Percentiles rank a stretch among this genome's conserved stretches.
Conservation (phyloP, 2,888 invertebrate genomes). For the Caenorhabditis uteleia region DNA sequence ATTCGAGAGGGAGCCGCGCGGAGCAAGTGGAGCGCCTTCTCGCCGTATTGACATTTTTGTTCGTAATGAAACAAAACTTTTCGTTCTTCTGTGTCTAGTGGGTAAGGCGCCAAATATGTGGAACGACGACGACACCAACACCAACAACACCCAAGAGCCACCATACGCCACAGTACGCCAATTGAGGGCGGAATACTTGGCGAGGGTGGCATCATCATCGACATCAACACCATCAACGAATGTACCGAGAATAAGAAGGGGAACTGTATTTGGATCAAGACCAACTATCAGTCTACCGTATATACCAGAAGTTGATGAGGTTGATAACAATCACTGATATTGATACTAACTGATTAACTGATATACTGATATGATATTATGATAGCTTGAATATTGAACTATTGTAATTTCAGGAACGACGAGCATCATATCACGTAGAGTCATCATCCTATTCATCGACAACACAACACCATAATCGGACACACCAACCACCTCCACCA, state of each 20-base stretch:
- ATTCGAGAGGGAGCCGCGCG: no score
- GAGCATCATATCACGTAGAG: constrained; percentile 41
- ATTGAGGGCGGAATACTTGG: constrained; percentile 46
- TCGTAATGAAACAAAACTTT: no score
- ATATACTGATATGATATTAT: no score
- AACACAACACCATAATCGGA: constrained; percentile 5
- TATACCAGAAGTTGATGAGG: constrained; percentile 57
- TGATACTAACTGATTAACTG: no score
- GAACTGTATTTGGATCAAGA: constrained; percentile 33
- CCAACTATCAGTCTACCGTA: constrained; percentile 53
- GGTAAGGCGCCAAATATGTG: no score
- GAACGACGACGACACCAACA: no score
- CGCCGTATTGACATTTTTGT: no score
- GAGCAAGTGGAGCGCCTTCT: no score
- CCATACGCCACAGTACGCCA: constrained; percentile 47
- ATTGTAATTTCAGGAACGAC: constrained; percentile 41
- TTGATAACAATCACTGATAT: no score
- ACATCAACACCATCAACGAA: constrained; percentile 4
- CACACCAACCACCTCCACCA: constrained; percentile 30
- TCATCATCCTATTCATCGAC: constrained; percentile 18
- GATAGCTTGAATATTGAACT: no score
- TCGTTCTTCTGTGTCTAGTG: no score
- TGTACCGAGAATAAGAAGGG: constrained; percentile 7
- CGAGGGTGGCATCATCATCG: constrained; percentile 37
- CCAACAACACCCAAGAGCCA: constrained; percentile 20